A percentile compares a stretch with the other conserved stretches of the same genome.
phyloP scores from a whole-genome alignment of 2,113 vertebrate species.

The Pituophis catenifer region DNA sequence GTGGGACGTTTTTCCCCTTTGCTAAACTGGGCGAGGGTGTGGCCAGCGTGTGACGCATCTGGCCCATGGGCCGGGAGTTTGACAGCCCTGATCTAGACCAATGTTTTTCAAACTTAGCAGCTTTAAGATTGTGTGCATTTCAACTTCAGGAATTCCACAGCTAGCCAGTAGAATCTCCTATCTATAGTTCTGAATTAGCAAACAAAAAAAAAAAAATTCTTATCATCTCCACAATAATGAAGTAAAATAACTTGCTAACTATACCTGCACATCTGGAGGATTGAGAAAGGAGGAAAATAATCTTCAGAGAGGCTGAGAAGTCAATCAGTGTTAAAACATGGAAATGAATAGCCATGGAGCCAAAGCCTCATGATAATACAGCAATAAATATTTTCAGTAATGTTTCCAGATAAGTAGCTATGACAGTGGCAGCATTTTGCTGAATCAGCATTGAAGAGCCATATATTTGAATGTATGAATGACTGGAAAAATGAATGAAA shows the following conservation, averaged over 20 bases:
- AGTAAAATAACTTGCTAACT: background rate
- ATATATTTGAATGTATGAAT: background rate
- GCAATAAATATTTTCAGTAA: background rate
- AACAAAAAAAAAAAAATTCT: background rate
- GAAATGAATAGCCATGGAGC: background rate
- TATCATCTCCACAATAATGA: background rate
- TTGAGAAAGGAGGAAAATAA: background rate
- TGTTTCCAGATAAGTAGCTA: background rate
- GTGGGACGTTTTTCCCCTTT: no score
- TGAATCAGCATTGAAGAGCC: background rate
- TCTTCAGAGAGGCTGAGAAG: background rate
- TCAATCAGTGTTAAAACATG: background rate
- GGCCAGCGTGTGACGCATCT: no score
- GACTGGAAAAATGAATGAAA: background rate
- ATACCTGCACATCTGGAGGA: background rate
- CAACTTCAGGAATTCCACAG: background rate
- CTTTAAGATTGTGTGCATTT: background rate
- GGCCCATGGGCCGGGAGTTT: no score
- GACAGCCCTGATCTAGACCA: background rate
- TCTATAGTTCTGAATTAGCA: background rate
- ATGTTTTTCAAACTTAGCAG: background rate
- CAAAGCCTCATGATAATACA: background rate
- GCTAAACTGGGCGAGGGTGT: no score
- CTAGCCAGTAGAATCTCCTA: background rate
- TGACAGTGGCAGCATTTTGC: background rate